These are phyloP conservation scores for Harpalus rubripes DNA, from an alignment of 2,888 invertebrate species.

Conservation along the genomic window DNA sequence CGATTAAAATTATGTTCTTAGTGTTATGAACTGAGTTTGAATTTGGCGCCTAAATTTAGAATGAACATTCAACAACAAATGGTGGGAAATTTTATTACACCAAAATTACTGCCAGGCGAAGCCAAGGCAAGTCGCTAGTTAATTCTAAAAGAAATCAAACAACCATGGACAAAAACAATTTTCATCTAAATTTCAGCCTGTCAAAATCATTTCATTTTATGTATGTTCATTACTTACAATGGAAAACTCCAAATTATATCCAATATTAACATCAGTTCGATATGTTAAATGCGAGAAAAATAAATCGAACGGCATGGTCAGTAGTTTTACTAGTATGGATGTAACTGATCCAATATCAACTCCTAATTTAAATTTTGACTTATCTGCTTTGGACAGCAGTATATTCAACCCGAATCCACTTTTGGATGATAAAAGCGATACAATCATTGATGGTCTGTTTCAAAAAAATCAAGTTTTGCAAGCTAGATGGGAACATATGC, in stretches of 20 bases:
- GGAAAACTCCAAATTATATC: slow-evolving; percentile 33
- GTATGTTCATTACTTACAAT: neutral
- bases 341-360: neutral
- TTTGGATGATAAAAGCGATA: slow-evolving; percentile 22
- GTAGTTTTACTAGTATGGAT: neutral
- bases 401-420: neutral
- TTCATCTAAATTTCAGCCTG: neutral
- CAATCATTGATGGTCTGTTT: slow-evolving; percentile 22
- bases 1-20: no score
- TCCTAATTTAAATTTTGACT: neutral
- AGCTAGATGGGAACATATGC: slow-evolving; percentile 15
- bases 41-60: no score
- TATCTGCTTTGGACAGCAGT: neutral
- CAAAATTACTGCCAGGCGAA: no score
- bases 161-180: no score
- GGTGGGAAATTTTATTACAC: no score
- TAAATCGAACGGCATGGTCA: neutral
- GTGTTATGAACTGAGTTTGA: no score
- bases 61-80: no score
- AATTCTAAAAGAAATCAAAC: no score
- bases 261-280: slow-evolving; percentile 1
- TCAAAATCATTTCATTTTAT: slow-evolving; percentile 2
- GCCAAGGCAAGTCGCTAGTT: neutral
- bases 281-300: slow-evolving; percentile 4
- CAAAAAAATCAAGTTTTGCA: slow-evolving; percentile 18